phyloP scores from a whole-genome alignment of 2,113 vertebrate genomes.

The Chaetura pelagica region DNA sequence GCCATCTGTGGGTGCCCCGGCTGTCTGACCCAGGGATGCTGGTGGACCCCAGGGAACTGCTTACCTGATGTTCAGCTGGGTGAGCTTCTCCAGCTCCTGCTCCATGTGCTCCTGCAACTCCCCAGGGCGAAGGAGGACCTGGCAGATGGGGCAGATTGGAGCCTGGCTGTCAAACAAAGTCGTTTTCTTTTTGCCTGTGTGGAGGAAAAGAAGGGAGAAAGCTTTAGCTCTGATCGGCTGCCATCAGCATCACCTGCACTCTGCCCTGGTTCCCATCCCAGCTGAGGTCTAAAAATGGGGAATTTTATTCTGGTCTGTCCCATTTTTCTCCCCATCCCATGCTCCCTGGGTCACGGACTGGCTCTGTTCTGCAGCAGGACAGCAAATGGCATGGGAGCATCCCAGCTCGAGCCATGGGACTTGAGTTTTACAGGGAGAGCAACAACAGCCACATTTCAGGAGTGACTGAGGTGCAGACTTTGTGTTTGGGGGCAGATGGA shows the following conservation, averaged over 20 bases:
- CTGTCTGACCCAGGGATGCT: neutral
- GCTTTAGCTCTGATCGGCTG: neutral
- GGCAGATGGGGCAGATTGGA: constrained; percentile 97
- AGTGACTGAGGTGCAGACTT: fast-evolving
- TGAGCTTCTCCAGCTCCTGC: constrained; percentile 95
- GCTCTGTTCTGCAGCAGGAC: neutral
- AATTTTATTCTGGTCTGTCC: neutral
- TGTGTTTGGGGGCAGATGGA: neutral
- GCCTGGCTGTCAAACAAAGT: constrained; percentile 97
- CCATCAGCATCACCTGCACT: fast-evolving
- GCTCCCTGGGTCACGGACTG: neutral
- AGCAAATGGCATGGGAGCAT: neutral
- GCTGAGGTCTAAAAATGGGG: neutral
- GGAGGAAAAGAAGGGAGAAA: constrained; percentile 9
- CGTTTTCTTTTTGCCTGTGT: constrained; percentile 98
- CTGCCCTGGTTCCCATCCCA: neutral
- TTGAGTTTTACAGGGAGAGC: neutral
- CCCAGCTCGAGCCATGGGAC: neutral
- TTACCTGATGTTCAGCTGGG: constrained; percentile 92
- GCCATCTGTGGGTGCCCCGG: neutral
- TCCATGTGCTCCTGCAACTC: constrained; percentile 99
- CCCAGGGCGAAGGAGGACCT: constrained; percentile 93
- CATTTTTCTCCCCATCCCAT: fast-evolving
- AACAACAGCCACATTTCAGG: neutral
- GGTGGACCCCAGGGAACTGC: neutral